These are phyloP conservation scores for Drosophila quasianomalipes DNA, from an alignment of 2,888 invertebrate species.

Conservation along the genomic window DNA sequence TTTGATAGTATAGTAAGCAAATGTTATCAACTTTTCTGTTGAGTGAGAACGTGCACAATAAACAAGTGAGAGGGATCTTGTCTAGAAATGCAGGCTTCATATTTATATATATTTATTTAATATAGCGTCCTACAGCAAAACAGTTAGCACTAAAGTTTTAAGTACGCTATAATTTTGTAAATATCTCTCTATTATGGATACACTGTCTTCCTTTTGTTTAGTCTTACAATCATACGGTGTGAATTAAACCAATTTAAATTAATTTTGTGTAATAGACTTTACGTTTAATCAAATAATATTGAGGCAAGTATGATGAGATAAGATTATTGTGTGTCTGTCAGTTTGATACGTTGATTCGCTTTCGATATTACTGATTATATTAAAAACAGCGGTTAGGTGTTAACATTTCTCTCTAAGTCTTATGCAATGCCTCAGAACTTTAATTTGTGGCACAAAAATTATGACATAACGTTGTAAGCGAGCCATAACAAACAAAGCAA, in stretches of 20 bases:
- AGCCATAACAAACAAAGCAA: slow-evolving; percentile 20
- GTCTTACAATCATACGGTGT: background rate
- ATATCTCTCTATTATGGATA: background rate
- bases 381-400: background rate
- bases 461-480: slow-evolving; percentile 39
- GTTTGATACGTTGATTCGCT: slow-evolving; percentile 15
- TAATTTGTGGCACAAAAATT: slow-evolving; percentile 6
- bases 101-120: background rate
- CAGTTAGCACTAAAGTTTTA: background rate
- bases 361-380: too few relatives aligned
- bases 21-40: background rate
- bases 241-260: background rate
- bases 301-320: background rate
- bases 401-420: slow-evolving; percentile 6
- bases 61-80: background rate
- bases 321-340: slow-evolving; percentile 1
- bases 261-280: background rate
- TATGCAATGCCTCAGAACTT: slow-evolving; percentile 43
- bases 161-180: background rate
- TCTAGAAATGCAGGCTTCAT: too few relatives aligned
- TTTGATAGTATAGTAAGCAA: background rate
- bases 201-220: background rate
- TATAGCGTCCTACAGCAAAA: background rate
- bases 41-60: background rate
- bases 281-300: background rate